A percentile compares a stretch with the other conserved stretches of the same genome.
Evolutionary conservation across 2,113 vertebrate genomes (phyloP).

Genomic region (Halcyon senegalensis): DNA sequence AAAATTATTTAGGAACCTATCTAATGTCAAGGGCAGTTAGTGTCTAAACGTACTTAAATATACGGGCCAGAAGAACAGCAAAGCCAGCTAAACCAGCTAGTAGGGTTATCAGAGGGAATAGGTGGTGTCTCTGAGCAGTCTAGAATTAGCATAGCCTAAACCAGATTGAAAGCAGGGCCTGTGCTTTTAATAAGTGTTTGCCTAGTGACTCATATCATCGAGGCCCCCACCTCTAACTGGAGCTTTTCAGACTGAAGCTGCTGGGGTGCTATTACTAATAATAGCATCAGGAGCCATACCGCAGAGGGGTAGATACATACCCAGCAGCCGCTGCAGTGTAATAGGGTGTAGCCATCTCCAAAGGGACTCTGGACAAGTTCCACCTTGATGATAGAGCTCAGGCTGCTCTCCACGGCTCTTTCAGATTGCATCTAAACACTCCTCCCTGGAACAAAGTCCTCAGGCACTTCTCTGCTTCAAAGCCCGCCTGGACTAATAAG

Average conservation of each 20-base stretch:
- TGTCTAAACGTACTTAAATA: background rate
- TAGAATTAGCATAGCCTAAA: constrained; percentile 56
- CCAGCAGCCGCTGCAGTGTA: background rate
- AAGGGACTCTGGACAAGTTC: constrained; percentile 59
- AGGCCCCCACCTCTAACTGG: constrained; percentile 49
- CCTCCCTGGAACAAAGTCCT: constrained; percentile 70
- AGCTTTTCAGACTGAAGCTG: constrained; percentile 23
- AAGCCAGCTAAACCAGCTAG: constrained; percentile 61
- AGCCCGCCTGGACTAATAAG: constrained; percentile 33
- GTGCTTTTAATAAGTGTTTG: constrained; percentile 58
- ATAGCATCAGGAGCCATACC: constrained; percentile 39
- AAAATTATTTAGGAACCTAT: background rate
- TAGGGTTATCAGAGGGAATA: constrained; percentile 13
- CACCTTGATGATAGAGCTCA: constrained; percentile 52
- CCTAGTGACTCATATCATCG: constrained; percentile 32
- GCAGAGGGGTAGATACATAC: background rate
- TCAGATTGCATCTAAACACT: constrained; percentile 65
- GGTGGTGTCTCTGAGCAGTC: constrained; percentile 2
- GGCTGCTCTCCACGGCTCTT: constrained; percentile 34
- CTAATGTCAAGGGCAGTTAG: background rate
- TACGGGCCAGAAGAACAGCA: constrained; percentile 27
- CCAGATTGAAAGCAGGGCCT: constrained; percentile 33
- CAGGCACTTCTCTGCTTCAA: constrained; percentile 58
- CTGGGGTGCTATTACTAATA: constrained; percentile 55
- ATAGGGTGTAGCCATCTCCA: constrained; percentile 49